Percentiles rank a stretch among this genome's conserved stretches.
These are phyloP conservation scores for Pyrocephalus nanus DNA, from an alignment of 2,797 vertebrate species.

Conservation along the genomic window DNA sequence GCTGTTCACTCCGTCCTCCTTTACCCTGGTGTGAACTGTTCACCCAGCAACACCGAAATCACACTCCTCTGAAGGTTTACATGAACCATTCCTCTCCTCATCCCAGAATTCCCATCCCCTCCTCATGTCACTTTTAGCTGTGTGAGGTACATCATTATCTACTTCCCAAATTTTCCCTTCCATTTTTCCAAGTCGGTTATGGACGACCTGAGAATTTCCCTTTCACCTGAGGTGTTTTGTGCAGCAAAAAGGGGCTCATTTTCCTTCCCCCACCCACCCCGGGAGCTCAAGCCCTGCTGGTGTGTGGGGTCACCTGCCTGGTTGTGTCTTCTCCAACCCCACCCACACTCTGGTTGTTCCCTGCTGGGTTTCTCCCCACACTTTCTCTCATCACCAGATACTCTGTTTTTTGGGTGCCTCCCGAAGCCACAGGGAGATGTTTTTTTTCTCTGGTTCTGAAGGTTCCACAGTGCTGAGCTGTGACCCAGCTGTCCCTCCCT, in stretches of 20 bases:
- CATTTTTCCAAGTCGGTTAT: rapidly evolving
- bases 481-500: background rate
- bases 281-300: background rate
- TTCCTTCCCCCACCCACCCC: background rate
- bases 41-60: background rate
- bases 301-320: background rate
- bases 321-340: background rate
- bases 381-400: background rate
- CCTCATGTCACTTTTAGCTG: background rate
- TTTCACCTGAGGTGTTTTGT: rapidly evolving
- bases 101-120: background rate
- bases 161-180: background rate
- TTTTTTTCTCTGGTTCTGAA: background rate
- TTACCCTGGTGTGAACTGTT: background rate
- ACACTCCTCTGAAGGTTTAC: background rate
- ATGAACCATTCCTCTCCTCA: background rate
- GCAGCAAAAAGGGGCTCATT: background rate
- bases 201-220: background rate
- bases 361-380: background rate
- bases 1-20: background rate
- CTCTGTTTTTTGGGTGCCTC: background rate
- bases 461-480: background rate
- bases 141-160: background rate
- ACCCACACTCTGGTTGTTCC: rapidly evolving
- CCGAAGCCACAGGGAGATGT: background rate